Percentiles rank a stretch among this genome's conserved stretches.
Evolutionary conservation across 1,140 invertebrate genomes (phyloP).

Genomic region (Atta colombica): DNA sequence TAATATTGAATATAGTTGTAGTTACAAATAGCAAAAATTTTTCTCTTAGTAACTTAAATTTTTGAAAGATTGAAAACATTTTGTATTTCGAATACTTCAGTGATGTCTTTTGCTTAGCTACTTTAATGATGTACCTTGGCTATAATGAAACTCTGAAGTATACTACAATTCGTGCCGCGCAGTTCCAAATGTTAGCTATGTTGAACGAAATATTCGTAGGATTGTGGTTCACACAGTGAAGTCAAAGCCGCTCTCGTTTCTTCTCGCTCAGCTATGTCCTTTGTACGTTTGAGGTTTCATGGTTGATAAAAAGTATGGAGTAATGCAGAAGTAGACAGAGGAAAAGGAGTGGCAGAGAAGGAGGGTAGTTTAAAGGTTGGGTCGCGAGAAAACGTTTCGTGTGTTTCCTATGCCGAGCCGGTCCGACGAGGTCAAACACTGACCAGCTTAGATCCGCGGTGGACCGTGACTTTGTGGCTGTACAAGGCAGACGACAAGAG

Average conservation of each 20-base stretch:
- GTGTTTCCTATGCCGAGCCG: constrained; percentile 59
- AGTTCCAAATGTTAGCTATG: constrained; percentile 54
- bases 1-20: too few relatives aligned
- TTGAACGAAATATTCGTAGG: constrained; percentile 65
- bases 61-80: too few relatives aligned
- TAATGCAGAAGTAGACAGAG: constrained; percentile 39
- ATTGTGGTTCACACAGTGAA: constrained; percentile 73
- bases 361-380: constrained; percentile 53
- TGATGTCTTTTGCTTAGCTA: too few relatives aligned
- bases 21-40: too few relatives aligned
- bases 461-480: constrained; percentile 43
- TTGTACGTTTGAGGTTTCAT: constrained; percentile 81
- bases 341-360: neutral
- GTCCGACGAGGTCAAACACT: constrained; percentile 59
- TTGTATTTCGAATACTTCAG: too few relatives aligned
- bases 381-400: constrained; percentile 72
- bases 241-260: constrained; percentile 70
- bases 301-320: constrained; percentile 79
- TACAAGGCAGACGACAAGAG: neutral
- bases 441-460: constrained; percentile 64
- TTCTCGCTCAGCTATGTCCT: constrained; percentile 73
- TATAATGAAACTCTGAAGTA: constrained; percentile 14
- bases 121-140: too few relatives aligned
- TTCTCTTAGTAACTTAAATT: too few relatives aligned
- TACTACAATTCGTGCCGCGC: constrained; percentile 5